Evolutionary conservation across 37 sponge, comb jelly and placozoan species (phyloP).

Genomic region (Bolinopsis microptera): DNA sequence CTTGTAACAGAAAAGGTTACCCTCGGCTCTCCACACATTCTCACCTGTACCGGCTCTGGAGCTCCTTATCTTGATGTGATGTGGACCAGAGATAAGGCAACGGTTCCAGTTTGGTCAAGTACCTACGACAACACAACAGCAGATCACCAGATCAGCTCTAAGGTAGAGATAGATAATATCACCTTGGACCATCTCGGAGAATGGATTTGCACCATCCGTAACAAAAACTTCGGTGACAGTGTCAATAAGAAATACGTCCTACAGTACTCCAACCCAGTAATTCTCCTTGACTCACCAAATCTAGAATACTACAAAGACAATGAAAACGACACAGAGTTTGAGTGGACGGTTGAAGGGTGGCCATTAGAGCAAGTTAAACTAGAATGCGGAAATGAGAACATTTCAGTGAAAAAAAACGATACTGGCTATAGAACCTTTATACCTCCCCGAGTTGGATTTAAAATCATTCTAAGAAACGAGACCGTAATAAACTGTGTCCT

Average conservation of each 20-base stretch:
- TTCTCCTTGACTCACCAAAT: not conserved
- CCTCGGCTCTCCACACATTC: not conserved
- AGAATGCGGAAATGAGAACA: not conserved
- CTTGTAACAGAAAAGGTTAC: not conserved
- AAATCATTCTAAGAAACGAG: not conserved
- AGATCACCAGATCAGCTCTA: not conserved
- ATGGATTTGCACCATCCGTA: not conserved
- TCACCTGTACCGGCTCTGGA: not conserved
- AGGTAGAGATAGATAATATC: not conserved
- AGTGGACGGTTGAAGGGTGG: not conserved
- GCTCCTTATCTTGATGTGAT: not conserved
- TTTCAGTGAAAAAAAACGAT: not conserved
- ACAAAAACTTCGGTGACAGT: not conserved
- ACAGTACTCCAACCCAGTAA: not conserved
- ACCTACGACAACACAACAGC: not conserved
- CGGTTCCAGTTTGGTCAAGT: not conserved
- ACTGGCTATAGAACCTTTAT: not conserved
- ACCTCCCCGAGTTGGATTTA: not conserved
- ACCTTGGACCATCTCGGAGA: not conserved
- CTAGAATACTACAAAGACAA: not conserved
- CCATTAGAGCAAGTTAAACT: not conserved
- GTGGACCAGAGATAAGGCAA: not conserved
- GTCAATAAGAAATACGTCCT: not conserved
- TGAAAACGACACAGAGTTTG: not conserved
- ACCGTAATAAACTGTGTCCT: not conserved